Percentiles rank a stretch among this genome's conserved stretches.
Conservation (phyloP, 2,888 invertebrate genomes). For the Sphaerophoria rueppellii region DNA sequence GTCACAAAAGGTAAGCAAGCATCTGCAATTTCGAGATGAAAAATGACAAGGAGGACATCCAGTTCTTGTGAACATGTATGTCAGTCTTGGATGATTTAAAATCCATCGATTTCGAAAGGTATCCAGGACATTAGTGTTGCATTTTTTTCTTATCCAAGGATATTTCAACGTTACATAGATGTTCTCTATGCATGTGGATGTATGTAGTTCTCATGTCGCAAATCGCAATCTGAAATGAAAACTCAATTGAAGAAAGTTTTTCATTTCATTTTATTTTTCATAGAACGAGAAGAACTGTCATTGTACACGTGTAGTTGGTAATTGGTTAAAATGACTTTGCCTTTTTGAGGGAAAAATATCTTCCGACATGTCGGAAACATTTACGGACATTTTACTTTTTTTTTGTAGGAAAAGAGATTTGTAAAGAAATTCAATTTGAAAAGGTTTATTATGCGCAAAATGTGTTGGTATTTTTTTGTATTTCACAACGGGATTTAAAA, state of each 20-base stretch:
- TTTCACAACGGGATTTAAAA: background rate
- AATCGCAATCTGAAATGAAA: slow-evolving; percentile 19
- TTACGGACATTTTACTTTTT: slow-evolving; percentile 4
- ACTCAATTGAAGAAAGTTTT: slow-evolving; percentile 34
- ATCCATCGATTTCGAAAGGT: no score
- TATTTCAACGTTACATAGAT: no score
- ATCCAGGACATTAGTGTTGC: background rate
- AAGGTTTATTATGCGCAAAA: background rate
- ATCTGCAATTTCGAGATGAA: slow-evolving; percentile 34
- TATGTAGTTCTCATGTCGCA: slow-evolving; percentile 36
- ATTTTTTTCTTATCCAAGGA: background rate
- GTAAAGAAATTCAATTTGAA: slow-evolving; percentile 25
- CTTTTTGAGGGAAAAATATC: slow-evolving; percentile 15
- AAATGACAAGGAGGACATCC: background rate
- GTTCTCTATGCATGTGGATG: no score
- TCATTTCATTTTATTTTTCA: background rate
- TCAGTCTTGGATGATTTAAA: no score
- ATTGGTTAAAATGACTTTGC: slow-evolving; percentile 27
- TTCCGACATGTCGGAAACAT: slow-evolving; percentile 21
- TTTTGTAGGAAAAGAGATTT: background rate
- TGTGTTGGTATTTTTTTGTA: background rate
- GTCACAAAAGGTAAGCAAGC: slow-evolving; percentile 48
- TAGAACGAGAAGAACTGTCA: background rate
- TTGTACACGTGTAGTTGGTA: slow-evolving; percentile 33
- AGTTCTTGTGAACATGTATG: background rate